Conservation (phyloP, 1,140 invertebrate genomes). For the Penaeus vannamei region DNA sequence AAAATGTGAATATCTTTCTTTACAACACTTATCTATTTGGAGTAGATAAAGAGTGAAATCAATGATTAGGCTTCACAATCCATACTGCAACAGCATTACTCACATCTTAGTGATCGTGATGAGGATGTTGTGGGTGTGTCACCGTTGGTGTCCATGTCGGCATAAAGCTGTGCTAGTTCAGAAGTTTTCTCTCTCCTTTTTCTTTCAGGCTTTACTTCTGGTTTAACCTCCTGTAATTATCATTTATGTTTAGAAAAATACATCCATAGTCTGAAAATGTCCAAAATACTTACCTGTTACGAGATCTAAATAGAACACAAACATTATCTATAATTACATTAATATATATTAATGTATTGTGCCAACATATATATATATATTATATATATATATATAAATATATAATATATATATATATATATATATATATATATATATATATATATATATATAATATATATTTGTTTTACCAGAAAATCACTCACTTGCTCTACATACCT, state of each 20-base stretch:
- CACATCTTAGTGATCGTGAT: conserved; percentile 59
- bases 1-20: no score
- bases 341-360: background rate
- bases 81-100: background rate
- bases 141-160: conserved; percentile 61
- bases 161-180: conserved; percentile 58
- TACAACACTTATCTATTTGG: no score
- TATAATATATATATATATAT: conserved; percentile 6
- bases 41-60: background rate
- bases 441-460: background rate
- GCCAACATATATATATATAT: background rate
- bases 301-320: no score
- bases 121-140: conserved; percentile 51
- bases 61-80: background rate
- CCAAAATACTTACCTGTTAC: no score
- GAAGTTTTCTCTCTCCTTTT: conserved; percentile 60
- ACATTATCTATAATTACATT: background rate
- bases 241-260: no score
- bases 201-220: conserved; percentile 58
- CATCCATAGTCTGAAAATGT: no score
- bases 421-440: conserved; percentile 3
- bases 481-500: conserved; percentile 62
- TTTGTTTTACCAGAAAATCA: conserved; percentile 70
- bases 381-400: background rate
- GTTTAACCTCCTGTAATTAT: conserved; percentile 54